These are phyloP conservation scores for Synanthedon andrenaeformis DNA, from an alignment of 2,888 invertebrate species.

Conservation along the genomic window DNA sequence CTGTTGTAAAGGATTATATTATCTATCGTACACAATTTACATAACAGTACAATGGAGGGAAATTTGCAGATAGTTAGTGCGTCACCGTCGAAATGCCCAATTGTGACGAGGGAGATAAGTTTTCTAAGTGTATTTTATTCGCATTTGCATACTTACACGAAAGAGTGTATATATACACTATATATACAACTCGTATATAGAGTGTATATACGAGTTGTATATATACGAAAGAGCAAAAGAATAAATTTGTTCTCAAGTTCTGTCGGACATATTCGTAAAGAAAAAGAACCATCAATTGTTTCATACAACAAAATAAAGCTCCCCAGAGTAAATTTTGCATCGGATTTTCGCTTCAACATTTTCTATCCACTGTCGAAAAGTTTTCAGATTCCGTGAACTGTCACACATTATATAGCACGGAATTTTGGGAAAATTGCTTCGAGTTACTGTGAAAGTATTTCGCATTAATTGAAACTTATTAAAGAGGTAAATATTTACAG, in stretches of 20 bases:
- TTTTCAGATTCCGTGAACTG: neutral
- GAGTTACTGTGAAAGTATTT: neutral
- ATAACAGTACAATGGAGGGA: slow-evolving; percentile 14
- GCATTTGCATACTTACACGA: no score
- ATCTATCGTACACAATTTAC: slow-evolving; percentile 18
- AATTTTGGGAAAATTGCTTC: neutral
- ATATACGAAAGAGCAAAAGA: neutral
- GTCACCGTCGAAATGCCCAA: slow-evolving; percentile 8
- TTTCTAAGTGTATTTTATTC: slow-evolving; percentile 1
- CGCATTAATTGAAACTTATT: neutral
- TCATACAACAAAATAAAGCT: slow-evolving; percentile 2
- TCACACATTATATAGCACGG: neutral
- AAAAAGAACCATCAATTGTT: slow-evolving; percentile 6
- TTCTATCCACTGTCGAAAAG: neutral
- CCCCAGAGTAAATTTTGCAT: slow-evolving; percentile 5
- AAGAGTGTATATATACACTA: no score
- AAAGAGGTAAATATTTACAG: no score
- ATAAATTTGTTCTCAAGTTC: neutral
- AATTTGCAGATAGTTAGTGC: slow-evolving; percentile 11
- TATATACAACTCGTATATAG: no score
- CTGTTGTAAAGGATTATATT: slow-evolving; percentile 16
- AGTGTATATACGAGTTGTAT: neutral
- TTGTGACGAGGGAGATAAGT: slow-evolving; percentile 8
- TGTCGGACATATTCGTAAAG: neutral
- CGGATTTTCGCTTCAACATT: slow-evolving; percentile 4